Base-by-base conservation (phyloP, 1,140 invertebrate genomes). In the Dendroctonus ponderosae region DNA sequence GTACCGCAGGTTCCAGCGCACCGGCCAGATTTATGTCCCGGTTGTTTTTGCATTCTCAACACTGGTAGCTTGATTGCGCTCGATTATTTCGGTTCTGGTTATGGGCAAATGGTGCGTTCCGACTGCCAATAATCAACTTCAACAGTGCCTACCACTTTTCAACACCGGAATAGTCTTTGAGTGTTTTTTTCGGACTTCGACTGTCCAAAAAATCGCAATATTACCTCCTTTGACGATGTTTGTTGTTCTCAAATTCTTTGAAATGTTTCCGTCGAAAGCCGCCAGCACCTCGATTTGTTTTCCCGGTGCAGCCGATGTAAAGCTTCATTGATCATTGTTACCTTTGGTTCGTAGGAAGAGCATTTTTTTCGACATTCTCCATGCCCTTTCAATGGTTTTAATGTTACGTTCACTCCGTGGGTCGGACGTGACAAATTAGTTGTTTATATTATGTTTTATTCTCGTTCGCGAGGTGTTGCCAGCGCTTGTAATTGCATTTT, bases 391-490 rank as follows among this genome's bases (percentile, higher is more conserved):
- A 44, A 38, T 63, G 61, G 43, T 63, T 63, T 54, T 15, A 63
- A 63, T 44, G 61, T 59, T 59, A 59, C 57, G 43, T 63, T 63
- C 50, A 52, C 50, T 63, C 51, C 50, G 61, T 63, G 51, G 61
- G 61, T 15, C 38, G 61, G 61, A 63, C 61, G 61, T 63, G 61
- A 63, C 61, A 63, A 63, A 63, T 63, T 63, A 63, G 61, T 50
- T 63, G 61, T 63, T 63, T 63, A 63, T 63, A 63, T 63, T 51
- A 63, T 63, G 61, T 63, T 63, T 63, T 63, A 63, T 63, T 63
- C 61, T 54, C 42, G 51, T 63, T 26, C 61, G 26, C 26, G 61
- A 63, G 51, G 61, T 63, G 61, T 63, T 63, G 61, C 61, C 61
- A 63, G 12, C 37, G 61, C 61, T 63, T 50, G 61, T 63, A 63